phyloP scores from a whole-genome alignment of 2,113 vertebrate genomes.

The Hystrix cristata region DNA sequence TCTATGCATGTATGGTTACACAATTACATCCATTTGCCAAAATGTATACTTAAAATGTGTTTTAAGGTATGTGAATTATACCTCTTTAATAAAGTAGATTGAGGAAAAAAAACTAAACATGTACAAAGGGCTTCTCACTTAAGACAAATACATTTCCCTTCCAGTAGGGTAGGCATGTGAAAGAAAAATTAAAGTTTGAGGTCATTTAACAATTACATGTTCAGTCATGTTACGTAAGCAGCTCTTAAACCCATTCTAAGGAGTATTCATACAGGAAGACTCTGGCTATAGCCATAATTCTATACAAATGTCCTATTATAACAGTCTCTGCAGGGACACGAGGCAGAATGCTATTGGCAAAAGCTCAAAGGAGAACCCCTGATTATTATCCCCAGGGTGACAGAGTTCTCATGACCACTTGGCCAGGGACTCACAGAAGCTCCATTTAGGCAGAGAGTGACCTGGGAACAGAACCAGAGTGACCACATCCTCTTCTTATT shows the following conservation, averaged over 20 bases:
- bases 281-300: neutral
- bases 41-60: conserved; percentile 40
- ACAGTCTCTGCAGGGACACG: conserved; percentile 58
- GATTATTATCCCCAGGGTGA: conserved; percentile 64
- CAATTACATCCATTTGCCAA: conserved; percentile 53
- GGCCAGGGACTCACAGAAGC: conserved; percentile 71
- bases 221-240: neutral
- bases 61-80: conserved; percentile 52
- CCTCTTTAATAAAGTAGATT: conserved; percentile 46
- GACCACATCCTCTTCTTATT: conserved; percentile 75
- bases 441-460: conserved; percentile 71
- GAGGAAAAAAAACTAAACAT: conserved; percentile 55
- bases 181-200: conserved; percentile 50
- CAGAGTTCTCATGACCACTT: conserved; percentile 72
- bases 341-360: conserved; percentile 52
- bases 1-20: conserved; percentile 4
- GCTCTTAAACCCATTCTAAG: neutral
- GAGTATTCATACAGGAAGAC: neutral
- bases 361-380: conserved; percentile 72
- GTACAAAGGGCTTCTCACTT: conserved; percentile 55
- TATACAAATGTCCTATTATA: conserved; percentile 68
- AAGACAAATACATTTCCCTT: conserved; percentile 35
- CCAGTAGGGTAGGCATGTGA: neutral
- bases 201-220: conserved; percentile 32
- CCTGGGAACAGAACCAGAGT: conserved; percentile 52